These are phyloP conservation scores for Ovibos moschatus DNA, from an alignment of 2,113 vertebrate genomes.

Conservation along the genomic window DNA sequence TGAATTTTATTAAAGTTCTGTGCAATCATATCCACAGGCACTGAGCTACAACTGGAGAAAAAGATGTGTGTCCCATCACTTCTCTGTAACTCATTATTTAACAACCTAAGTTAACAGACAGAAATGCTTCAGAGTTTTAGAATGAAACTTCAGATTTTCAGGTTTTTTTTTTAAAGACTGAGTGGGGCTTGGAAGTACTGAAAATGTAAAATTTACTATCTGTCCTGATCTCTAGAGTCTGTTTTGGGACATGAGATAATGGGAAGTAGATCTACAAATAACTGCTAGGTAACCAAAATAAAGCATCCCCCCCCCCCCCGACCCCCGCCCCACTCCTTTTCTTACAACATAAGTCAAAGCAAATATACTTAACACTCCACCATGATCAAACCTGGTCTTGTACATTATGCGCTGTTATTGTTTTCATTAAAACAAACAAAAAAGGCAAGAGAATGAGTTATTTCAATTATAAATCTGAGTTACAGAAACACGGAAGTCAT, in stretches of 20 bases:
- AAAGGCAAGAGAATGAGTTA: conserved; percentile 58
- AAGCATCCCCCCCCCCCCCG: background rate
- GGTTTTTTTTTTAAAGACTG: background rate
- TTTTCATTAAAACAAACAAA: conserved; percentile 57
- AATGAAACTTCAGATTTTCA: background rate
- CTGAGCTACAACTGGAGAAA: conserved; percentile 51
- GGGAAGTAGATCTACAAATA: conserved; percentile 22
- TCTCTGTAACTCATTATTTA: conserved; percentile 17
- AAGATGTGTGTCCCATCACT: background rate
- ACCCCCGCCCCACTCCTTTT: background rate
- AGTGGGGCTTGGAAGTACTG: background rate
- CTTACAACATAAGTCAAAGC: conserved; percentile 52
- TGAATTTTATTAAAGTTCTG: conserved; percentile 16
- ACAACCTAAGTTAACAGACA: background rate
- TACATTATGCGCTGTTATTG: conserved; percentile 15
- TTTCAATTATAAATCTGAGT: conserved; percentile 68
- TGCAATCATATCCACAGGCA: conserved; percentile 33
- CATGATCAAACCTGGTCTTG: conserved; percentile 25
- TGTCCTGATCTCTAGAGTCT: conserved; percentile 45
- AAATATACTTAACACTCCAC: conserved; percentile 20
- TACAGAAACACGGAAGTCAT: conserved; percentile 64
- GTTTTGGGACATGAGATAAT: conserved; percentile 59
- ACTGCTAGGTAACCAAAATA: conserved; percentile 6
- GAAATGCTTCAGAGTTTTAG: background rate
- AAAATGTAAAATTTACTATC: background rate